Evolutionary conservation across 2,888 invertebrate genomes (phyloP), one percentile per base, ranked within the genome.

Genomic region (Uloborus plumipes): DNA sequence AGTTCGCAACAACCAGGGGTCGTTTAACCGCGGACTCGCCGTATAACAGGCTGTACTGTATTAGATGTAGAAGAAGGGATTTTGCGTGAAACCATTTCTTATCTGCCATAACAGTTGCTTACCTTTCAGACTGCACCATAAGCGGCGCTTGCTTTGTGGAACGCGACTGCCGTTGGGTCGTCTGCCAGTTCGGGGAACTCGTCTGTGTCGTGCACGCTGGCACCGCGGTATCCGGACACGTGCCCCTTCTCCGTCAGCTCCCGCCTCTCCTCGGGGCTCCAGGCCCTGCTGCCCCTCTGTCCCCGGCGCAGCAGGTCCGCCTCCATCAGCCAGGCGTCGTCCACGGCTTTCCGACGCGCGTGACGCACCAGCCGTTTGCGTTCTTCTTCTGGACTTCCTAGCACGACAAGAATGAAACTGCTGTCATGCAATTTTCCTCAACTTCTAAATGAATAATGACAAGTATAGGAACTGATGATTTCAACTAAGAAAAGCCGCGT

Each of bases 201-300:
- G 87, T 94, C 93, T 78, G 96, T 93, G 88, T 95, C 95, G 89
- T 96, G 96, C 84, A 97, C 94, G 89, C 96, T 97, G 18, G 94
- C 92, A 69, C 96, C 96, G 76, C 94, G 94, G 92, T 96, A 97
- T 14, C 96, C 96, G 88, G 95, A 94, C 11, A 97, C 96, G 80
- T 94, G 92, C 1, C 97, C 97, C 86, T 94, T 94, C 16, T 94
- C 93, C 76, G 95, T 92, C 31, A 98, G 92, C 88, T 97, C 96
- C 88, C 96, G 95, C 88, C 94, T 94, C 88, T 98, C 97, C 87
- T 95, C 95, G 87, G 95, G 95, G 0, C 94, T 94, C 98, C 98
- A 98, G 85, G 94, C 92, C 0, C 94, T 61, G 16, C 88, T 87
- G 93, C 87, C 89, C 84, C 87, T 88, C 84, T 87, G 88, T 85